Conservation (phyloP, 2,113 vertebrate genomes). For the Mus spicilegus region DNA sequence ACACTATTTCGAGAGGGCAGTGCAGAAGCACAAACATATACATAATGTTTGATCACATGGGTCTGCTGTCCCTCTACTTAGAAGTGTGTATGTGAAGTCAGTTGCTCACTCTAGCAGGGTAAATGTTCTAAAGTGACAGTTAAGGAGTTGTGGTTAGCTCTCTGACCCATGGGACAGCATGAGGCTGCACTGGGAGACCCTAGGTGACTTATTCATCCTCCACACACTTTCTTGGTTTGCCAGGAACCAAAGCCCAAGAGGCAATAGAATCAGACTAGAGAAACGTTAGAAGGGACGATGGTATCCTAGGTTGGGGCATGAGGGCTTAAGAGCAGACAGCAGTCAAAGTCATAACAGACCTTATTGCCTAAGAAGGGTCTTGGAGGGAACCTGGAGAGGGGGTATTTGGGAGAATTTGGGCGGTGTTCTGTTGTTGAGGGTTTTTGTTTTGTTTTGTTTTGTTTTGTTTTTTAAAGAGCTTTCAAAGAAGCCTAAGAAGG, state of each 20-base stretch:
- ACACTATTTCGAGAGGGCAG: neutral
- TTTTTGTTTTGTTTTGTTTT: neutral
- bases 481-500: constrained; percentile 60
- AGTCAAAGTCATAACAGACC: neutral
- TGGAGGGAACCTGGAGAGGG: neutral
- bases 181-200: neutral
- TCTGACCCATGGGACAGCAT: neutral
- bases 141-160: constrained; percentile 53
- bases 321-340: neutral
- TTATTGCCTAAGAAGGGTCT: neutral
- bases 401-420: constrained; percentile 48
- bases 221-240: neutral
- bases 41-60: constrained; percentile 28
- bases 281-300: neutral
- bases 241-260: neutral
- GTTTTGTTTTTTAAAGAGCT: constrained; percentile 20
- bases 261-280: neutral
- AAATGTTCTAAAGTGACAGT: constrained; percentile 36
- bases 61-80: neutral
- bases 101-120: constrained; percentile 20
- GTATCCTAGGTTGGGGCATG: neutral
- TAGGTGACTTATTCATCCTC: constrained; percentile 35
- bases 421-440: neutral
- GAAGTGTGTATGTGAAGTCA: neutral
- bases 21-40: neutral